These are phyloP conservation scores for Capitulum mitella DNA, from an alignment of 2,888 invertebrate species.

Conservation along the genomic window DNA sequence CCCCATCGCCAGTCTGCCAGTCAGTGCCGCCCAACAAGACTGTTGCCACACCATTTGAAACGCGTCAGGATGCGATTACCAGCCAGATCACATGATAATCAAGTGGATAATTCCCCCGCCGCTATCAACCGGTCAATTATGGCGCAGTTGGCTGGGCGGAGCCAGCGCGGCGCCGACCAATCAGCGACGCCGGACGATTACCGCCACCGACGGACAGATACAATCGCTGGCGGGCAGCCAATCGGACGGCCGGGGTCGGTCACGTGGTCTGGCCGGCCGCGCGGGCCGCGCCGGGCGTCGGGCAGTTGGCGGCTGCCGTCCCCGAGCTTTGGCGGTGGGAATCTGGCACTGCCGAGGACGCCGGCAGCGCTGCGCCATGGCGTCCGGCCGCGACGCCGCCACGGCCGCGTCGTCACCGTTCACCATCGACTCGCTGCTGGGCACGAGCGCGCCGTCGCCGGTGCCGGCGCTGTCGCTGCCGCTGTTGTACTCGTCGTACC, in stretches of 20 bases:
- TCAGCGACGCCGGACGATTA: not conserved
- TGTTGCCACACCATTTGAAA: not conserved
- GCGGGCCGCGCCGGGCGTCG: not conserved
- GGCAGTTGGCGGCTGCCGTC: not conserved
- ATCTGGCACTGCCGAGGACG: not conserved
- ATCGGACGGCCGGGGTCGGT: not conserved
- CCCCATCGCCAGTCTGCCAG: too few species aligned
- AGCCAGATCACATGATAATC: not conserved
- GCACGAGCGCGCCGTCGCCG: not conserved
- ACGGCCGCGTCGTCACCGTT: not conserved
- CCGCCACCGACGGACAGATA: not conserved
- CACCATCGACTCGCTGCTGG: not conserved
- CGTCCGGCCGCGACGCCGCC: not conserved
- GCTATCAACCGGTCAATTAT: conserved; percentile 18
- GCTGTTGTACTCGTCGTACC: conserved; percentile 19
- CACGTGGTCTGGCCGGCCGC: not conserved
- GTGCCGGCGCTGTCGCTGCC: conserved; percentile 14
- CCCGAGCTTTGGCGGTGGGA: too few species aligned
- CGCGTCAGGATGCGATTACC: not conserved
- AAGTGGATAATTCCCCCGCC: not conserved
- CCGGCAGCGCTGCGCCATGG: not conserved
- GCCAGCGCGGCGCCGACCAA: not conserved
- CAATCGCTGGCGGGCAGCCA: not conserved
- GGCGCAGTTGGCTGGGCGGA: conserved; percentile 1
- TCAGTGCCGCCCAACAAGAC: not conserved